A percentile compares a stretch with the other conserved stretches of the same genome.
phyloP scores from a whole-genome alignment of 2,888 invertebrate species.

The Diabrotica balteata region DNA sequence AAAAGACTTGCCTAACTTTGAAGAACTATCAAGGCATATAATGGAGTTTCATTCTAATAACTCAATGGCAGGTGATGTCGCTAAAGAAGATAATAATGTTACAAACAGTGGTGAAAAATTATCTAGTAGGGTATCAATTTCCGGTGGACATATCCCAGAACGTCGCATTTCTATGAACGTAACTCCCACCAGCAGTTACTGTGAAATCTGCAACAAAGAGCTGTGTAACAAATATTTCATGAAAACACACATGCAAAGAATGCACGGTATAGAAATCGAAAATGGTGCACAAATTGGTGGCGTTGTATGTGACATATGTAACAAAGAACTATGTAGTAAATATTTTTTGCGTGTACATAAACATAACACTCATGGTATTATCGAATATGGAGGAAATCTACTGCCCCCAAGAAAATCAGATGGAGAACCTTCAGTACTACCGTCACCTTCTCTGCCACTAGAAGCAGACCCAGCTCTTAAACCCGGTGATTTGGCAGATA shows the following conservation, averaged over 20 bases:
- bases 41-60: constrained; percentile 69
- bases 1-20: constrained; percentile 64
- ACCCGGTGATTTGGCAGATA: constrained; percentile 65
- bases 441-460: constrained; percentile 38
- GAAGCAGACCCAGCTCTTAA: constrained; percentile 62
- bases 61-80: constrained; percentile 41
- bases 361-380: constrained; percentile 96
- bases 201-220: constrained; percentile 98
- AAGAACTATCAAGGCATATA: constrained; percentile 73
- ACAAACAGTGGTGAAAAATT: constrained; percentile 60
- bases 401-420: constrained; percentile 58
- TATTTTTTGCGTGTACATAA: constrained; percentile 97
- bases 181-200: constrained; percentile 85
- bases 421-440: constrained; percentile 54
- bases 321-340: constrained; percentile 97
- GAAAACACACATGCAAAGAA: constrained; percentile 98
- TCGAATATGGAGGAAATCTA: constrained; percentile 73
- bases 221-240: constrained; percentile 99
- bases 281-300: constrained; percentile 92
- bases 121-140: constrained; percentile 48
- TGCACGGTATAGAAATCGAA: constrained; percentile 96
- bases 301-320: constrained; percentile 96
- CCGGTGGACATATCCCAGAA: constrained; percentile 56
- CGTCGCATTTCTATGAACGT: constrained; percentile 68
- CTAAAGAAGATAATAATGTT: constrained; percentile 52